Evolutionary conservation across 1,140 invertebrate species (phyloP).

Genomic region (Diachasma alloeum): DNA sequence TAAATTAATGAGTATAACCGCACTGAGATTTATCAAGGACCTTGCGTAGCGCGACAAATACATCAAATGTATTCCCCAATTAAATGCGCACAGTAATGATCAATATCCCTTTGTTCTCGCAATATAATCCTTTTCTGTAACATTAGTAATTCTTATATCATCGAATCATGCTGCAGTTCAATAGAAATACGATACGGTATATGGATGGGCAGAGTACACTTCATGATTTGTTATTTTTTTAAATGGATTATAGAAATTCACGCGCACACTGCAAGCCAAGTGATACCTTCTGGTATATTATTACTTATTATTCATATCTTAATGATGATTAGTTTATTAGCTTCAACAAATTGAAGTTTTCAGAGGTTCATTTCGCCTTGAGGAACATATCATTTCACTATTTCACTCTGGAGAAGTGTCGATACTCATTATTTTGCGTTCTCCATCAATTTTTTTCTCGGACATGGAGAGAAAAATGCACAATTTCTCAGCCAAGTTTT

Average conservation of each 20-base stretch:
- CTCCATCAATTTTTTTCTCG: too few species aligned
- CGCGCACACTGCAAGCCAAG: background rate
- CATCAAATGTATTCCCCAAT: background rate
- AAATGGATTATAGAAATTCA: conserved; percentile 1
- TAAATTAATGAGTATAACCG: background rate
- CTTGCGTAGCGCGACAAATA: background rate
- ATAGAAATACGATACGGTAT: background rate
- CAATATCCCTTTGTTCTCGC: background rate
- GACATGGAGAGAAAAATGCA: too few species aligned
- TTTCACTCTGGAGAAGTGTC: background rate
- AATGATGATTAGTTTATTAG: background rate
- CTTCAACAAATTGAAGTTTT: background rate
- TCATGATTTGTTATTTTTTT: background rate
- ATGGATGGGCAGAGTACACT: background rate
- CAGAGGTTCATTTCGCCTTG: background rate
- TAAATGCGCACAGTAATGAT: background rate
- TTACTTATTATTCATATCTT: background rate
- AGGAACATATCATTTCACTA: background rate
- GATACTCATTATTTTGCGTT: too few species aligned
- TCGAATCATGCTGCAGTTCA: background rate
- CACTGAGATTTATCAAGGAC: background rate
- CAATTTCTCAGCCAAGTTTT: too few species aligned
- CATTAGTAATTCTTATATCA: background rate
- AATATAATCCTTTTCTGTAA: background rate
- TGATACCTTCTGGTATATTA: background rate